phyloP scores from a whole-genome alignment of 2,113 vertebrate species.

The Carassius gibelio region DNA sequence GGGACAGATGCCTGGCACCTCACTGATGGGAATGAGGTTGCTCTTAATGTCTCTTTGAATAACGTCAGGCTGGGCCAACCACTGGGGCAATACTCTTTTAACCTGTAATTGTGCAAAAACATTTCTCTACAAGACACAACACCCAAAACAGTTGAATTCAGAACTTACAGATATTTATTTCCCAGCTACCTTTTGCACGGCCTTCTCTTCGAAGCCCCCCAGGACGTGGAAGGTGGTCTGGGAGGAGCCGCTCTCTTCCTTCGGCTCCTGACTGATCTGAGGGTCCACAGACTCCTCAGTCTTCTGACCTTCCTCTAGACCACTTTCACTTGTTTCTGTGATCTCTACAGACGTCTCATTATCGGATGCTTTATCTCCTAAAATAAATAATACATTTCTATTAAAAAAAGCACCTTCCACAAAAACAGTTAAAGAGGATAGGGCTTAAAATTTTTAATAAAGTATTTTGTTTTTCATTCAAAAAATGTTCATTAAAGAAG shows the following conservation, averaged over 20 bases:
- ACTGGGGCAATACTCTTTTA: slow-evolving; percentile 84
- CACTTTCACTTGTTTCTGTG: not conserved
- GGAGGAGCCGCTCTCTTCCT: slow-evolving; percentile 26
- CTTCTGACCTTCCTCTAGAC: not conserved
- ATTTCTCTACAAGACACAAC: not conserved
- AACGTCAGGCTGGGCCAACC: slow-evolving; percentile 85
- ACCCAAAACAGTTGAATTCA: not conserved
- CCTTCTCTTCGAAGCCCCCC: slow-evolving; percentile 76
- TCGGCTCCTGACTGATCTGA: slow-evolving; percentile 31
- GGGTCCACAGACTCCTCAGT: slow-evolving; percentile 4
- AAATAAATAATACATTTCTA: not conserved
- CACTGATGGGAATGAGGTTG: slow-evolving; percentile 75
- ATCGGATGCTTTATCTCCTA: not conserved
- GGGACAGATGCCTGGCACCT: slow-evolving; percentile 79
- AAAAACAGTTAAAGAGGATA: not conserved
- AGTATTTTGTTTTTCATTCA: not conserved
- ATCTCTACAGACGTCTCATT: slow-evolving; percentile 4
- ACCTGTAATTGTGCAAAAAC: slow-evolving; percentile 71
- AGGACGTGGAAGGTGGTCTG: slow-evolving; percentile 71
- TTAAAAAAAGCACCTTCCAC: not conserved
- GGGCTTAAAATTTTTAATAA: not conserved
- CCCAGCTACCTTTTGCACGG: slow-evolving; percentile 72
- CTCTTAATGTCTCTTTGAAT: slow-evolving; percentile 81
- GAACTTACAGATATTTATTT: not conserved
- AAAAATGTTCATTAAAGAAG: not conserved